phyloP scores from a whole-genome alignment of 2,797 vertebrate species.

The Ptychobarbus kaznakovi region DNA sequence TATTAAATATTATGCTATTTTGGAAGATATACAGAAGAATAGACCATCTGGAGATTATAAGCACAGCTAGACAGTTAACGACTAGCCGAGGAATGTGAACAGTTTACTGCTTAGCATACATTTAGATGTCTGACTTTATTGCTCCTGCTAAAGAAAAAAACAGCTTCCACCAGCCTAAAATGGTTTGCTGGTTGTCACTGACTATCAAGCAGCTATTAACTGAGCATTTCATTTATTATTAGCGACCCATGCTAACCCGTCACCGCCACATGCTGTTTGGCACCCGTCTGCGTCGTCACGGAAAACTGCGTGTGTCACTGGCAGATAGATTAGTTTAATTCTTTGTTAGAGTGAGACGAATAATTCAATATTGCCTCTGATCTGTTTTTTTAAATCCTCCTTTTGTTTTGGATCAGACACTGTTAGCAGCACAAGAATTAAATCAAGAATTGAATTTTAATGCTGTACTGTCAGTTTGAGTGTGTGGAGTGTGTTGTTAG shows the following conservation, averaged over 20 bases:
- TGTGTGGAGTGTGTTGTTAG: not conserved
- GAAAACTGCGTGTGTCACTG: conserved; percentile 39
- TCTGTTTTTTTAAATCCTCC: conserved; percentile 43
- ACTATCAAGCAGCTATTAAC: conserved; percentile 8
- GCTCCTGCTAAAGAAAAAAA: not conserved
- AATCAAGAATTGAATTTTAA: conserved; percentile 35
- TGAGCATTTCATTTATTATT: conserved; percentile 41
- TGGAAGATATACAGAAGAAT: conserved; percentile 7
- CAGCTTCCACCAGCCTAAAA: not conserved
- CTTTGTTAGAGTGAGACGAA: conserved; percentile 59
- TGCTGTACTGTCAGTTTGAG: not conserved
- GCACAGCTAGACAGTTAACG: not conserved
- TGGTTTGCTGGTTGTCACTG: not conserved
- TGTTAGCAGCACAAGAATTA: conserved; percentile 34
- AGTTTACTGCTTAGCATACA: not conserved
- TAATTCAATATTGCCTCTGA: conserved; percentile 54
- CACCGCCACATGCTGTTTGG: conserved; percentile 21
- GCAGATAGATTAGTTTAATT: conserved; percentile 59
- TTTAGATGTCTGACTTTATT: not conserved
- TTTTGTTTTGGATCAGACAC: conserved; percentile 40
- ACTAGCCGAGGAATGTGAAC: not conserved
- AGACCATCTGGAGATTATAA: not conserved
- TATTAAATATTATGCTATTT: not conserved
- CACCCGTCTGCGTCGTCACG: conserved; percentile 19
- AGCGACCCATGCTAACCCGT: conserved; percentile 14